Evolutionary conservation across 2,888 invertebrate species (phyloP).

Genomic region (Spatulosminthurus flaviceps): DNA sequence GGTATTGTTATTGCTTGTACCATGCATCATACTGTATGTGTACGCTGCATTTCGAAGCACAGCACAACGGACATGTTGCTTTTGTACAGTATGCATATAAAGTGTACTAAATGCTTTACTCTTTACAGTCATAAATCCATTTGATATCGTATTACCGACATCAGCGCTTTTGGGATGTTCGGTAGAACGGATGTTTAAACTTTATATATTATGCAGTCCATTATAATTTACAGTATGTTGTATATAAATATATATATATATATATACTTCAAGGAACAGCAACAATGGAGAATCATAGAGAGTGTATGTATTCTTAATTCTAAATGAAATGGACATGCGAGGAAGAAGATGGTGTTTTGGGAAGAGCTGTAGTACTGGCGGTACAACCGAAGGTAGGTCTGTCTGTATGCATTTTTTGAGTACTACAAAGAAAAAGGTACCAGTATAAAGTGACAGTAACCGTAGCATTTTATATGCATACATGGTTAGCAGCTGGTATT

Average conservation of each 20-base stretch:
- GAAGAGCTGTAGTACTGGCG: too few species aligned
- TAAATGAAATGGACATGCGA: background rate
- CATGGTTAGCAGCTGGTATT: background rate
- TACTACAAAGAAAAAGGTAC: too few species aligned
- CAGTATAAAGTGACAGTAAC: background rate
- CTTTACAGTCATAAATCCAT: background rate
- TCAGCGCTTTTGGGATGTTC: background rate
- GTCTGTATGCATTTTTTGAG: too few species aligned
- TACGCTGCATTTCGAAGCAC: background rate
- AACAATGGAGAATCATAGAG: too few species aligned
- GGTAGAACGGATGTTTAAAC: background rate
- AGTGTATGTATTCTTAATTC: too few species aligned
- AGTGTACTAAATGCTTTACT: background rate
- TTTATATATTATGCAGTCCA: background rate
- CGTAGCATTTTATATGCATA: background rate
- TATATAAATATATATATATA: background rate
- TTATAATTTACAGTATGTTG: background rate
- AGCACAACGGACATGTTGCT: background rate
- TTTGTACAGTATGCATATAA: too few species aligned
- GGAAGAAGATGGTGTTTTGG: background rate
- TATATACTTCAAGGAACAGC: background rate
- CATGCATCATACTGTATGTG: conserved; percentile 16
- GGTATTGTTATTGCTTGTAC: conserved; percentile 17
- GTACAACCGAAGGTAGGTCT: too few species aligned
- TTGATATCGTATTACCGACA: conserved; percentile 14